A percentile compares a stretch with the other conserved stretches of the same genome.
These are phyloP conservation scores for Drosophila rhopaloa DNA, from an alignment of 1,140 invertebrate species.

Conservation along the genomic window DNA sequence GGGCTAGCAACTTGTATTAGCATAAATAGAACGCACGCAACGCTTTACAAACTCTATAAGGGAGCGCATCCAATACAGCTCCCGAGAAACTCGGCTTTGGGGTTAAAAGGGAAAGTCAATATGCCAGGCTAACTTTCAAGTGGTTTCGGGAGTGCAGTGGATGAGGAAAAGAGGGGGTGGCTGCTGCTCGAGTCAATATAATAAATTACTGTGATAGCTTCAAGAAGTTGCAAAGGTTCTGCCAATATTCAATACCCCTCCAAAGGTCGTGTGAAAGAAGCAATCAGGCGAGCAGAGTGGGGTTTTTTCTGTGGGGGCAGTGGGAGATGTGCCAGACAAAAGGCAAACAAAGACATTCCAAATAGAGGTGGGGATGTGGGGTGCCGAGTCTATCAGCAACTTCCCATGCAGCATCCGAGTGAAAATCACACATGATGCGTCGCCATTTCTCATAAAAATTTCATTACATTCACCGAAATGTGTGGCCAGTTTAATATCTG, in stretches of 20 bases:
- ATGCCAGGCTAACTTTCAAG: slow-evolving; percentile 59
- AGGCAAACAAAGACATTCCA: slow-evolving; percentile 61
- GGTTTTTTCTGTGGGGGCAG: background rate
- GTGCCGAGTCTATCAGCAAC: slow-evolving; percentile 37
- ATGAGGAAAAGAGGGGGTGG: background rate
- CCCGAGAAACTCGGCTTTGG: background rate
- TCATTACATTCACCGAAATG: slow-evolving; percentile 46
- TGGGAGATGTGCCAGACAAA: slow-evolving; percentile 37
- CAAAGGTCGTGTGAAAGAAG: slow-evolving; percentile 51
- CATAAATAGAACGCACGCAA: slow-evolving; percentile 53
- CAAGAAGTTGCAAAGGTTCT: slow-evolving; percentile 41
- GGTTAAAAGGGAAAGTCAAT: slow-evolving; percentile 54
- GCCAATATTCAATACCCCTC: slow-evolving; percentile 35
- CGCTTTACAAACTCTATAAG: slow-evolving; percentile 35
- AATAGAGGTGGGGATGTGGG: background rate
- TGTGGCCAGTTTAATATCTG: slow-evolving; percentile 31
- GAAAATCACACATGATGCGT: slow-evolving; percentile 61
- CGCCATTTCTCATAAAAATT: slow-evolving; percentile 68
- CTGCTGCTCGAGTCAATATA: slow-evolving; percentile 57
- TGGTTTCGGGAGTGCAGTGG: slow-evolving; percentile 16
- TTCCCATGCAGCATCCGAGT: slow-evolving; percentile 31
- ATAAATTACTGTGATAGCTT: slow-evolving; percentile 70
- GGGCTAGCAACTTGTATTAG: slow-evolving; percentile 40
- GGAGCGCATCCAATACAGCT: slow-evolving; percentile 7
- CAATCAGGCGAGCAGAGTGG: slow-evolving; percentile 41